phyloP scores from a whole-genome alignment of 2,113 vertebrate species.

The Rana temporaria region DNA sequence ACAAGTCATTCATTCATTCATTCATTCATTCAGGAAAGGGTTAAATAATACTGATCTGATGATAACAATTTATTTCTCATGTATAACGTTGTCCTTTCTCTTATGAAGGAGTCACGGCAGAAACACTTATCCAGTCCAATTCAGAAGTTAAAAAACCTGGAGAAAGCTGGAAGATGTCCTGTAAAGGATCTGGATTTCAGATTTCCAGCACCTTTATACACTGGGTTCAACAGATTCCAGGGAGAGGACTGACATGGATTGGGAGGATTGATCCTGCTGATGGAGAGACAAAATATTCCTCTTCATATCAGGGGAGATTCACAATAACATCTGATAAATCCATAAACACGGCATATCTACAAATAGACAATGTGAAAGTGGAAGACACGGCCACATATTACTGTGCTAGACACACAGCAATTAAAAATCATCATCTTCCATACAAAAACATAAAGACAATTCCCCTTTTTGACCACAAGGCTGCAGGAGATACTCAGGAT shows the following conservation, averaged over 20 bases:
- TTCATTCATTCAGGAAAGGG: no score
- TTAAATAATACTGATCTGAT: no score
- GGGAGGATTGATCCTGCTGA: slow-evolving; percentile 56
- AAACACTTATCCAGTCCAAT: slow-evolving; percentile 11
- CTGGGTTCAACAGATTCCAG: slow-evolving; percentile 51
- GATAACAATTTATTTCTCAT: no score
- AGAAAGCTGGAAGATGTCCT: slow-evolving; percentile 28
- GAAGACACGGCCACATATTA: slow-evolving; percentile 28
- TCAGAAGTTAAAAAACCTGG: slow-evolving; percentile 13
- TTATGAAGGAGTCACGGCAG: slow-evolving; percentile 9
- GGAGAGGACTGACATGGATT: slow-evolving; percentile 43
- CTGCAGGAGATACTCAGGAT: neutral
- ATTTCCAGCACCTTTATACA: neutral
- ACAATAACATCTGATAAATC: slow-evolving; percentile 34
- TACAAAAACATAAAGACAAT: slow-evolving; percentile 15
- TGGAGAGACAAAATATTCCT: slow-evolving; percentile 32
- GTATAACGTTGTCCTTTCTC: no score
- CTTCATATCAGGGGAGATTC: slow-evolving; percentile 20
- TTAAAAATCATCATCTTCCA: neutral
- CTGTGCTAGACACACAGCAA: slow-evolving; percentile 20
- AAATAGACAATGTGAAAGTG: neutral
- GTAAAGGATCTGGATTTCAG: slow-evolving; percentile 40
- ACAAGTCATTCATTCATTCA: no score
- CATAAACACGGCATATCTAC: slow-evolving; percentile 3
- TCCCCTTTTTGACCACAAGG: neutral